These are phyloP conservation scores for Poliocrania exsul DNA, from an alignment of 2,797 vertebrate genomes.

Conservation along the genomic window DNA sequence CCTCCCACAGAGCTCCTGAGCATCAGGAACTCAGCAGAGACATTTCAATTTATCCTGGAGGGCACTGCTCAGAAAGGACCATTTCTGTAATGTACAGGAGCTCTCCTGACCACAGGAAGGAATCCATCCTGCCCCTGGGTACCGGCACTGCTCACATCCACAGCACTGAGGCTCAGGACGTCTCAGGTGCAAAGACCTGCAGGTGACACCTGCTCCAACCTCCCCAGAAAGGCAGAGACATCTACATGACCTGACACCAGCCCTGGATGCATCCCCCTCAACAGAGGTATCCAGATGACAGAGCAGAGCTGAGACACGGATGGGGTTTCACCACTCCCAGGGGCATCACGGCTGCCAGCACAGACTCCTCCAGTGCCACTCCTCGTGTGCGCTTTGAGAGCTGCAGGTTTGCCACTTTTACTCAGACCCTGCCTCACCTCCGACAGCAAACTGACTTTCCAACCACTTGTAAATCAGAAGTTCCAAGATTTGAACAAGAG, in stretches of 20 bases:
- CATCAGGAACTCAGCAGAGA: not conserved
- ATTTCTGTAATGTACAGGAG: not conserved
- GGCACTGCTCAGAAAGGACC: not conserved
- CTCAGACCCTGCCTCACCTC: not conserved
- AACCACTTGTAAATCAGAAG: not conserved
- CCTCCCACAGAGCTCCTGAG: not conserved
- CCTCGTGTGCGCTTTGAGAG: not conserved
- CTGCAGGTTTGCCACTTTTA: not conserved
- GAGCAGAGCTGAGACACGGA: not conserved
- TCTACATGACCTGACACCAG: not conserved
- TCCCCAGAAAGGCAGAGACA: not conserved
- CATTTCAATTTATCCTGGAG: not conserved
- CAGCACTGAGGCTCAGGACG: not conserved
- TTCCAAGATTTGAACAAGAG: not conserved
- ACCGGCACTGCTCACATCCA: not conserved
- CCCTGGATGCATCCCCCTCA: not conserved
- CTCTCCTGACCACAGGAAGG: not conserved
- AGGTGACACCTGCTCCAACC: not conserved
- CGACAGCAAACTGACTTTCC: not conserved
- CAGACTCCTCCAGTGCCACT: not conserved
- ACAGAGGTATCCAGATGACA: not conserved
- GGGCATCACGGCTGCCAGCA: not conserved
- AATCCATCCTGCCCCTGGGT: accelerated
- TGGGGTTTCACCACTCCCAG: not conserved
- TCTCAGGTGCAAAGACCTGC: not conserved